These are phyloP conservation scores for Felis chaus DNA, from an alignment of 2,113 vertebrate genomes.

Conservation along the genomic window DNA sequence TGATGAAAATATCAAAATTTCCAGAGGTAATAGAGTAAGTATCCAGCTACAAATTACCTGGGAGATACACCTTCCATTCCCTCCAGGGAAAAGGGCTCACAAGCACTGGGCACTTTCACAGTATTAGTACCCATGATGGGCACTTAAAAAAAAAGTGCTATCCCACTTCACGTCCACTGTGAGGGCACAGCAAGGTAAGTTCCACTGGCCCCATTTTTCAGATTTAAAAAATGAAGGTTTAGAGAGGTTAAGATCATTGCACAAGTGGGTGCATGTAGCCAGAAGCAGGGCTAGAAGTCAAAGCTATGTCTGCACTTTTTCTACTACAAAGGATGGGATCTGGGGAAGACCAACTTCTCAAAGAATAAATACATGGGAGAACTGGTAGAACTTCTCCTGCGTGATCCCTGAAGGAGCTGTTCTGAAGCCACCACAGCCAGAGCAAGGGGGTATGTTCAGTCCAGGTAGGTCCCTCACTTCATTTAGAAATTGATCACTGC, in stretches of 20 bases:
- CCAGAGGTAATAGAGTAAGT: background rate
- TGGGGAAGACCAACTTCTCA: background rate
- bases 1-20: background rate
- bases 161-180: background rate
- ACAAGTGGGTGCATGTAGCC: background rate
- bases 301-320: background rate
- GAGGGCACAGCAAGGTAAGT: background rate
- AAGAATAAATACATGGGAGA: background rate
- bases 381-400: background rate
- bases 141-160: background rate
- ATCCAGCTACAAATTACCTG: background rate
- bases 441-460: background rate
- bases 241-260: background rate
- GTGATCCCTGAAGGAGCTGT: background rate
- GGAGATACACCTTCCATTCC: background rate
- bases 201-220: background rate
- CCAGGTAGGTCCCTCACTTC: background rate
- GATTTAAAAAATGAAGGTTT: background rate
- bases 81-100: background rate
- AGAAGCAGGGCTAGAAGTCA: background rate
- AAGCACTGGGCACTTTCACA: background rate
- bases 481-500: background rate
- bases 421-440: background rate
- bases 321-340: background rate
- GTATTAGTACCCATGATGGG: background rate